Evolutionary conservation across 2,888 invertebrate genomes (phyloP), one percentile per base, ranked within the genome.

Genomic region (Tetropium fuscum): DNA sequence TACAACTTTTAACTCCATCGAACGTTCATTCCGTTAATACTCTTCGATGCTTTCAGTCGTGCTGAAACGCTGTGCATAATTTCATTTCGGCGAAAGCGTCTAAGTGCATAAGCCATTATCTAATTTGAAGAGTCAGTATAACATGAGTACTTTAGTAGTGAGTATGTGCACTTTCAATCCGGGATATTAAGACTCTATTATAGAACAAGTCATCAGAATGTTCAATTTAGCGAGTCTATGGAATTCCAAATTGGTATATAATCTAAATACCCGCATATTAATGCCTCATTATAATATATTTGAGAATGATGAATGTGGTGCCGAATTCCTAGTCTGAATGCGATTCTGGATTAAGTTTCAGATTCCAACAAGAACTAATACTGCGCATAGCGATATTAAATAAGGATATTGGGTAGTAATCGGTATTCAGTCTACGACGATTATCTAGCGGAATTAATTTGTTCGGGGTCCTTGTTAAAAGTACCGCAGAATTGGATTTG

Each of bases 381-480:
- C 48, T 15, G 36, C 15, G n/a, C 32, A 47, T 34, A 2, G 47
- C 19, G 32, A 47, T 48, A 48, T 40, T 40, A 51, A 36, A 51
- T 40, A 51, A 38, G 51, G 51, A 40, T 51, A 51, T 51, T 40
- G 51, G 51, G 27, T 40, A 60, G 67, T 68, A 64, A 68, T 65
- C 63, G 67, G 67, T 56, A 65, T 68, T 68, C 63, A 57, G 61
- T 61, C 60, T 60, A 51, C 53, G 55, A 16, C 59, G 60, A 68
- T 68, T 68, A 65, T 67, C 63, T 34, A 45, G 38, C 56, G 53
- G 65, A 65, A 65, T 68, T 68, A 68, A 68, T 68, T 68, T 63
- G 63, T 65, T 56, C 59, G 40, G 45, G 55, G 64, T 58, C 57
- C 53, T 65, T 53, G 67, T 67, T 64, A 67, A 64, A 67, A 64